Conservation (phyloP, 2,888 invertebrate species). For the Apamea anceps region DNA sequence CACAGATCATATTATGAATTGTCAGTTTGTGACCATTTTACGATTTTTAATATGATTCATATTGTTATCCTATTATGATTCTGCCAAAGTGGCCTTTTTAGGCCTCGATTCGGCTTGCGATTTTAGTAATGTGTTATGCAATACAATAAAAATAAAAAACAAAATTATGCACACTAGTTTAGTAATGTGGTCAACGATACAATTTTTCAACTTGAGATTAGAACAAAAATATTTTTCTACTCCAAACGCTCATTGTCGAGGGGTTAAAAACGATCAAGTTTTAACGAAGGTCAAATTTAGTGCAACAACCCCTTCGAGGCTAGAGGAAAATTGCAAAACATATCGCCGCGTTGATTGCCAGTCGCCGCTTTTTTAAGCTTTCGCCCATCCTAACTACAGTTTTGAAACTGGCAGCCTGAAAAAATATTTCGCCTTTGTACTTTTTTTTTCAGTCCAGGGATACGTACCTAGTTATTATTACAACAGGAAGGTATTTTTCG, state of each 20-base stretch:
- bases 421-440: conserved; percentile 32
- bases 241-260: neutral
- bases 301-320: conserved; percentile 46
- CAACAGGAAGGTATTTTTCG: conserved; percentile 14
- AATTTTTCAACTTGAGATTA: neutral
- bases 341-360: conserved; percentile 57
- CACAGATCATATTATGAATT: too few species aligned
- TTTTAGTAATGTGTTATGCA: neutral
- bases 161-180: neutral
- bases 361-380: conserved; percentile 44
- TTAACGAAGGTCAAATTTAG: conserved; percentile 56
- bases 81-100: too few species aligned
- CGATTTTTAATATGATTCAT: too few species aligned
- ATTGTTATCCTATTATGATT: too few species aligned
- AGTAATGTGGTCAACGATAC: neutral
- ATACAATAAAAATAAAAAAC: neutral
- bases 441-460: neutral
- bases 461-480: conserved; percentile 14
- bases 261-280: conserved; percentile 25
- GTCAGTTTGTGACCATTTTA: too few species aligned
- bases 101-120: neutral
- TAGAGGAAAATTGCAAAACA: conserved; percentile 46
- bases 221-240: neutral
- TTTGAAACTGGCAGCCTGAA: conserved; percentile 42
- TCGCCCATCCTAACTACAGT: conserved; percentile 10